Conservation (phyloP, 1,140 invertebrate species). For the Tyrophagus putrescentiae region DNA sequence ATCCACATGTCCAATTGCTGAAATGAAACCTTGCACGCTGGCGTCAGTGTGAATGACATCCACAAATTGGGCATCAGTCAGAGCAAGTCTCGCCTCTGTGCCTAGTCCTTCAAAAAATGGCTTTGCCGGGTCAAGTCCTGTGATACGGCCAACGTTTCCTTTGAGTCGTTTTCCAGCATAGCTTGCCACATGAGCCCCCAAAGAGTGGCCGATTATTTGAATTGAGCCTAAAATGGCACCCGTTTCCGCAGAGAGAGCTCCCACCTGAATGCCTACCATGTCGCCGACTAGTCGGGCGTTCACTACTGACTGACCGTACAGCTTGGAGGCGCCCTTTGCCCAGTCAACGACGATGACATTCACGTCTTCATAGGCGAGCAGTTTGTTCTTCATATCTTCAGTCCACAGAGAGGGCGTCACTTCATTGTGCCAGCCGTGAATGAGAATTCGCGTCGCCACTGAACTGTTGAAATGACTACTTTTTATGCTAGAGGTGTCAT, state of each 20-base stretch:
- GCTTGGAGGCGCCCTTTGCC: not conserved
- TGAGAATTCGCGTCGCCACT: not conserved
- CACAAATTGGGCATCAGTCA: conserved; percentile 71
- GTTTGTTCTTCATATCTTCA: not conserved
- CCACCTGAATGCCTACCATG: not conserved
- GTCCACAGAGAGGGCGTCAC: too few species aligned
- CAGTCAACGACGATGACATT: not conserved
- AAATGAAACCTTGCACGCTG: not conserved
- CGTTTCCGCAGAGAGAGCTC: not conserved
- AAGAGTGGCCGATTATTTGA: conserved; percentile 52
- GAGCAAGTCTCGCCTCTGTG: conserved; percentile 57
- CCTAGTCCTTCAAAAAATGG: conserved; percentile 42
- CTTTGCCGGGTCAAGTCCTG: conserved; percentile 11
- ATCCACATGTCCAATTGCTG: conserved; percentile 44
- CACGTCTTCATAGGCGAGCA: not conserved
- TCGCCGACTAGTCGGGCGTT: conserved; percentile 64
- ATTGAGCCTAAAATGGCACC: not conserved
- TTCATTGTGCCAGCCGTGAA: conserved; percentile 57
- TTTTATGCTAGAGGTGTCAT: not conserved
- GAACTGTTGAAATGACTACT: not conserved
- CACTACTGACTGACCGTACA: conserved; percentile 74
- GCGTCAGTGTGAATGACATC: conserved; percentile 66
- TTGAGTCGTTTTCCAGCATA: conserved; percentile 26
- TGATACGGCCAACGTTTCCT: conserved; percentile 23
- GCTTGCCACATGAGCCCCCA: conserved; percentile 25